Conservation (phyloP, 2,113 vertebrate genomes). For the Sorex araneus region DNA sequence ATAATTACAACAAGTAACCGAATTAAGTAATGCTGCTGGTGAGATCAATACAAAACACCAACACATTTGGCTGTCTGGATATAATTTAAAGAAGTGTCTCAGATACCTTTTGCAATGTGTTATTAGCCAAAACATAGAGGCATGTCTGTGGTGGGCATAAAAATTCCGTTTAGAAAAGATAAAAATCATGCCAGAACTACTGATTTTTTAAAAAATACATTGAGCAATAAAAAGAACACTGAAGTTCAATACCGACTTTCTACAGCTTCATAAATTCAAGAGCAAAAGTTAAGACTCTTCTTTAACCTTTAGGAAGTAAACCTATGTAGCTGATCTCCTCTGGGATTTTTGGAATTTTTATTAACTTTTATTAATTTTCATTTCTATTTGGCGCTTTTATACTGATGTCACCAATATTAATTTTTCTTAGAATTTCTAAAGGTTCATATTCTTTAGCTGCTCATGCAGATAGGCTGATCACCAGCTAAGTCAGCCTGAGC, state of each 20-base stretch:
- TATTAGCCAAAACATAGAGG: constrained; percentile 89
- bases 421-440: constrained; percentile 99
- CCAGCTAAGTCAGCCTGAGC: constrained; percentile 97
- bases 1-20: constrained; percentile 84
- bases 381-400: constrained; percentile 98
- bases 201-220: constrained; percentile 88
- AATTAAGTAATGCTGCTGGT: constrained; percentile 82
- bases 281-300: constrained; percentile 87
- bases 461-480: constrained; percentile 97
- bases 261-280: constrained; percentile 87
- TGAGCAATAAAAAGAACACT: constrained; percentile 90
- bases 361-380: constrained; percentile 75
- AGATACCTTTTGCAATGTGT: constrained; percentile 90
- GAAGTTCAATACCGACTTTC: constrained; percentile 85
- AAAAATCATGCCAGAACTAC: constrained; percentile 89
- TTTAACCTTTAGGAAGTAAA: constrained; percentile 95
- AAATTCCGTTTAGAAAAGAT: constrained; percentile 92
- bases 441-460: constrained; percentile 99
- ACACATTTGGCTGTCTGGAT: constrained; percentile 88
- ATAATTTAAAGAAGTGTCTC: constrained; percentile 88
- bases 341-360: constrained; percentile 90
- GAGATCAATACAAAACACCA: constrained; percentile 86
- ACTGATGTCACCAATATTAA: constrained; percentile 99
- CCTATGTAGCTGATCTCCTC: constrained; percentile 87
- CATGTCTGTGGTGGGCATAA: constrained; percentile 89